A percentile compares a stretch with the other conserved stretches of the same genome.
These are phyloP conservation scores for Cotesia chilonis DNA, from an alignment of 1,140 invertebrate species.

Conservation along the genomic window DNA sequence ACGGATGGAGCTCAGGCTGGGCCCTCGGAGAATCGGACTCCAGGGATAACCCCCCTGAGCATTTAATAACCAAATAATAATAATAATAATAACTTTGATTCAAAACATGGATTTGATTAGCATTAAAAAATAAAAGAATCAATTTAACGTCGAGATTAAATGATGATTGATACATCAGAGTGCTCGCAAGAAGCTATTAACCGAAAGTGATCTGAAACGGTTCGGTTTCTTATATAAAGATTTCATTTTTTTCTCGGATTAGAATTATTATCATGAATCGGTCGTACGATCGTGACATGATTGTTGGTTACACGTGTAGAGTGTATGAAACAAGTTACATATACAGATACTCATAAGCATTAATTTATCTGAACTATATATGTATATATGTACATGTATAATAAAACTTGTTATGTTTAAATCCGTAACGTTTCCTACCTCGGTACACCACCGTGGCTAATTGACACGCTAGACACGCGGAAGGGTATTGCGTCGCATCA, in stretches of 20 bases:
- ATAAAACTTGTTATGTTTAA: not conserved
- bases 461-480: conserved; percentile 56
- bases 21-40: too few relatives aligned
- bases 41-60: too few relatives aligned
- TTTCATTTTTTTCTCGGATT: too few relatives aligned
- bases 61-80: too few relatives aligned
- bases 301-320: too few relatives aligned
- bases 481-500: conserved; percentile 47
- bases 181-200: not conserved
- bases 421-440: conserved; percentile 33
- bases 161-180: conserved; percentile 27
- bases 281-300: too few relatives aligned
- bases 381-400: not conserved
- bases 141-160: conserved; percentile 19
- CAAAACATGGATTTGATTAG: not conserved
- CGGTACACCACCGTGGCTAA: conserved; percentile 55
- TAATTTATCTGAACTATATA: not conserved
- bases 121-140: conserved; percentile 4
- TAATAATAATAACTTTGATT: too few relatives aligned
- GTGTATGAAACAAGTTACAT: too few relatives aligned
- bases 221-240: conserved; percentile 4
- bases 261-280: too few relatives aligned
- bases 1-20: too few relatives aligned
- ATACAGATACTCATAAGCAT: too few relatives aligned
- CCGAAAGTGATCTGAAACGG: not conserved